phyloP scores from a whole-genome alignment of 1,140 invertebrate genomes.

The Drosophila tsacasi region DNA sequence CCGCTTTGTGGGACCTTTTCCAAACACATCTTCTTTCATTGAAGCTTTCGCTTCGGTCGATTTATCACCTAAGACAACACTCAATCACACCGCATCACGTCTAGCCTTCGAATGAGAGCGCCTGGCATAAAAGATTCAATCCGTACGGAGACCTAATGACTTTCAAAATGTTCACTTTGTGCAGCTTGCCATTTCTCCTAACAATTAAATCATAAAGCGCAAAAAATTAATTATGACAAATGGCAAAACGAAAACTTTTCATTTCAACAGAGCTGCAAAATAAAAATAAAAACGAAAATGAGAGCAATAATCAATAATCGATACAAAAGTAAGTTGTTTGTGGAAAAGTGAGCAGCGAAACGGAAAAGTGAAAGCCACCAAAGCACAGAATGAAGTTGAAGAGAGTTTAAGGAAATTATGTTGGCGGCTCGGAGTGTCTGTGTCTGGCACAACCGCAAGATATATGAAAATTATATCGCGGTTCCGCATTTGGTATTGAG shows the following conservation, averaged over 20 bases:
- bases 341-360: slow-evolving; percentile 65
- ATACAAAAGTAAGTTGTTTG: slow-evolving; percentile 68
- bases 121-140: slow-evolving; percentile 51
- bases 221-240: slow-evolving; percentile 81
- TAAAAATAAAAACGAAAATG: slow-evolving; percentile 37
- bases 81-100: slow-evolving; percentile 52
- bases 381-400: slow-evolving; percentile 46
- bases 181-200: slow-evolving; percentile 26
- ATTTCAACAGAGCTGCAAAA: slow-evolving; percentile 43
- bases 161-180: slow-evolving; percentile 51
- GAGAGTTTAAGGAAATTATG: slow-evolving; percentile 62
- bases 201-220: slow-evolving; percentile 70
- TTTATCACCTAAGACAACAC: slow-evolving; percentile 52
- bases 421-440: slow-evolving; percentile 15
- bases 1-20: slow-evolving; percentile 8
- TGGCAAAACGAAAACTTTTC: slow-evolving; percentile 71
- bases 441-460: slow-evolving; percentile 56
- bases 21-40: slow-evolving; percentile 28
- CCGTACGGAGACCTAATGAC: slow-evolving; percentile 47
- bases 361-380: slow-evolving; percentile 74
- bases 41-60: slow-evolving; percentile 62
- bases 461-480: slow-evolving; percentile 64
- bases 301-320: slow-evolving; percentile 74
- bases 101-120: slow-evolving; percentile 47
- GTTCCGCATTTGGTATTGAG: slow-evolving; percentile 73